A percentile compares a stretch with the other conserved stretches of the same genome.
Conservation (phyloP, 2,797 vertebrate genomes). For the Synaphobranchus kaupii region DNA sequence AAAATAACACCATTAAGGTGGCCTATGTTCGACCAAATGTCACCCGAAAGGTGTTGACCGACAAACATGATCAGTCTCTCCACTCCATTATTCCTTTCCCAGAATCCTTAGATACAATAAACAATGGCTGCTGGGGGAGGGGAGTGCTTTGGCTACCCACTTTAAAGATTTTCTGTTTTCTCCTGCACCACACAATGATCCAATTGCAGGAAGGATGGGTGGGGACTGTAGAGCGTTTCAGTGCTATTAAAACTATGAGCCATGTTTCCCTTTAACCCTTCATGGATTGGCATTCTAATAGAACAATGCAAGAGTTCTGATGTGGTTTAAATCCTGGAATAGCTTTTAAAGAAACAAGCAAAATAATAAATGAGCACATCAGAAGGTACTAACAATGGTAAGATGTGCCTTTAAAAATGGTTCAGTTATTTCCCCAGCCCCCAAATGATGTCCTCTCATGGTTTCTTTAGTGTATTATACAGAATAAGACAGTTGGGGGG, state of each 20-base stretch:
- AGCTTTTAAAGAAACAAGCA: not conserved
- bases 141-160: conserved; percentile 53
- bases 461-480: not conserved
- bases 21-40: not conserved
- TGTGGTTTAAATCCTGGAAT: not conserved
- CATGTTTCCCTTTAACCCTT: conserved; percentile 43
- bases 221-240: conserved; percentile 37
- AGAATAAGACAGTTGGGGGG: not conserved
- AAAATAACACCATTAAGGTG: conserved; percentile 7
- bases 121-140: conserved; percentile 57
- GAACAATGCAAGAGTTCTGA: not conserved
- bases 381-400: not conserved
- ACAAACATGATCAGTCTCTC: conserved; percentile 47
- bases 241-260: conserved; percentile 30
- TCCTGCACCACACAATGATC: conserved; percentile 44
- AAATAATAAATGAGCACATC: not conserved
- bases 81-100: conserved; percentile 38
- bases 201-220: conserved; percentile 66
- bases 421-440: not conserved
- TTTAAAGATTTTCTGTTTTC: conserved; percentile 1
- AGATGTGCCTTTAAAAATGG: not conserved
- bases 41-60: conserved; percentile 27
- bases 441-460: not conserved
- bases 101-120: conserved; percentile 58
- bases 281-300: not conserved